phyloP scores from a whole-genome alignment of 2,113 vertebrate species.

The Scolopax mira region DNA sequence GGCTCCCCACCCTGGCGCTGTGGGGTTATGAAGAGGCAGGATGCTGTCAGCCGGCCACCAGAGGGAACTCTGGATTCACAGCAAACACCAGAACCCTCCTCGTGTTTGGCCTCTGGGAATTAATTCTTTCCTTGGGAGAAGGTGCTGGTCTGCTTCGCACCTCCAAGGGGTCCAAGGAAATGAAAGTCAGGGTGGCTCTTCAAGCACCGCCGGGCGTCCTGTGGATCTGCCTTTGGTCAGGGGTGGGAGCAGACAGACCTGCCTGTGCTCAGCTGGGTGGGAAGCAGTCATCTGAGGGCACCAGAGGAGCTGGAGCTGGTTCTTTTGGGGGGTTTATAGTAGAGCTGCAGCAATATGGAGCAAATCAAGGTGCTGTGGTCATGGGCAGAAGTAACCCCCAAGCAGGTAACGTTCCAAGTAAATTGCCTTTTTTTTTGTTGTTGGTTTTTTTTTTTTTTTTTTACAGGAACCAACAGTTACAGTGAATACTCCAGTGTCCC shows the following conservation, averaged over 20 bases:
- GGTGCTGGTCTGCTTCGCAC: neutral
- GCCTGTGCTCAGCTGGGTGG: rapidly evolving
- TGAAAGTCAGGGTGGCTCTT: neutral
- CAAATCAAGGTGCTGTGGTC: neutral
- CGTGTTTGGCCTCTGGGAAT: rapidly evolving
- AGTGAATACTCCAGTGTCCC: neutral
- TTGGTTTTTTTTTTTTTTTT: neutral
- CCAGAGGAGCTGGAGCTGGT: neutral
- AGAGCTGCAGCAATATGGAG: neutral
- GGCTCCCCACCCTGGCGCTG: no score
- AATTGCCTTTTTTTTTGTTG: neutral
- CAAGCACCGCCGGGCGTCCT: rapidly evolving
- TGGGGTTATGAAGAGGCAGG: neutral
- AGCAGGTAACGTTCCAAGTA: rapidly evolving
- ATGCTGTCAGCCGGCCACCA: neutral
- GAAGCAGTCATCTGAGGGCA: rapidly evolving
- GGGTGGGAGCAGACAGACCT: neutral
- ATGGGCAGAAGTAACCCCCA: neutral
- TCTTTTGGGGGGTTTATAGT: neutral
- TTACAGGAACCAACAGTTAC: neutral
- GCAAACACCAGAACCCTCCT: neutral
- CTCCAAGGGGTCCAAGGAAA: no score
- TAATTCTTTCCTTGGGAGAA: neutral
- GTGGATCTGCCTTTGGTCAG: neutral
- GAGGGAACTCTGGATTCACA: neutral